Evolutionary conservation across 30 jellyfish, hydroid and myxozoan genomes (phyloP), one percentile per base, ranked within the genome.

Genomic region (Turritopsis dohrnii): DNA sequence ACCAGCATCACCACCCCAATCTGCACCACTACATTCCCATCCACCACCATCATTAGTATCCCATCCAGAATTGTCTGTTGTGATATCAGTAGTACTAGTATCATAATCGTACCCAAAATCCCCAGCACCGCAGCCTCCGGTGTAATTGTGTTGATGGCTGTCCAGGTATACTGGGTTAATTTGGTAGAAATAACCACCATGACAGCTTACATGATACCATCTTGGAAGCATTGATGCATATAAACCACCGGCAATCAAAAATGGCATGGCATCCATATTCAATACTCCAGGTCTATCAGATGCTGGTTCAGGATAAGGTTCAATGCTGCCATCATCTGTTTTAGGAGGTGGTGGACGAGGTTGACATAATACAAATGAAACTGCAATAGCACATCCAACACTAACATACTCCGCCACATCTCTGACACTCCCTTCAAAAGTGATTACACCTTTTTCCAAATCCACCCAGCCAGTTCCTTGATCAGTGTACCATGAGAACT

Each of bases 321-420:
- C 72, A 4, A 29, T 71, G 28, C 88, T 66, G 8, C 71, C 74
- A 71, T 30, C 86, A 4, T 54, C 86, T 24, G 71, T 53, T 17
- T 65, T 29, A 21, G 86, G 88, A 28, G 94, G 94, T 21, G 92
- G 92, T 13, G 94, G 94, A 21, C 94, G 87, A 16, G 94, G 94
- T 29, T 86, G 94, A 29, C 90, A 79, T 7, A 86, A 65, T 21
- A 86, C 88, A 52, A 86, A 86, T 31, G 72, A 79, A 8, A 86
- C 80, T 5, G 94, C 91, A 30, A 86, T 69, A 19, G 86, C 52
- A 66, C 87, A 66, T 21, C 91, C 88, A 19, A 86, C 52, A 66
- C 87, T 54, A 4, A 86, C 20, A 53, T 22, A 76, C 52, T 86
- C 94, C 18, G 91, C 81, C 21, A 86, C 86, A 66, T 54, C 94